Percentiles rank a stretch among this genome's conserved stretches.
These are phyloP conservation scores for Hoplostethus atlanticus DNA, from an alignment of 2,797 vertebrate species.

Conservation along the genomic window DNA sequence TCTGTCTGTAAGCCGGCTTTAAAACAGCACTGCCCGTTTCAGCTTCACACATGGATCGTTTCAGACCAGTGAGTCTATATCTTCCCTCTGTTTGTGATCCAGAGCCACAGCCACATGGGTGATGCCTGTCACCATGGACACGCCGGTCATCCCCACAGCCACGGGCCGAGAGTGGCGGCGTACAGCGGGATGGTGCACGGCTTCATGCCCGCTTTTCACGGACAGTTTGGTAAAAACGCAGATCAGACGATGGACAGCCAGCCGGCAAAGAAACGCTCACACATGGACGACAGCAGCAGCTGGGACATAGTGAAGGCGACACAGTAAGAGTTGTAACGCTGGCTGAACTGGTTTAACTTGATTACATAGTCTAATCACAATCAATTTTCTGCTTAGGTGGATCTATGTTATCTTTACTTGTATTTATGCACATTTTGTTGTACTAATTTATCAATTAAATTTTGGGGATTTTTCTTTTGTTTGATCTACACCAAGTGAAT, in stretches of 20 bases:
- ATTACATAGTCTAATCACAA: too few species aligned
- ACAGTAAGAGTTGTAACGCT: constrained; percentile 86
- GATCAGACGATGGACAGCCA: constrained; percentile 77
- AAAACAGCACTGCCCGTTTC: too few species aligned
- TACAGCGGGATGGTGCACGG: constrained; percentile 64
- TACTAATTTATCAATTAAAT: too few species aligned
- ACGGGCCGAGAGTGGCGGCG: constrained; percentile 74
- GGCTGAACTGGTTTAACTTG: not conserved
- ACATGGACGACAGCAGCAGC: constrained; percentile 89
- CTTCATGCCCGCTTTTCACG: constrained; percentile 72
- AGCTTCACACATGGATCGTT: not conserved
- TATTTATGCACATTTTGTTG: too few species aligned
- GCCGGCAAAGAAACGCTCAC: constrained; percentile 82
- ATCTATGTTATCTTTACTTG: too few species aligned
- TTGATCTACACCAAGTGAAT: too few species aligned
- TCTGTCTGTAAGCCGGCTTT: too few species aligned
- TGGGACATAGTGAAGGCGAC: constrained; percentile 97
- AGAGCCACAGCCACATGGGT: constrained; percentile 75
- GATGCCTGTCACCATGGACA: constrained; percentile 79
- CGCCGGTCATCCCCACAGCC: constrained; percentile 75
- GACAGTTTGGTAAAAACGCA: constrained; percentile 61
- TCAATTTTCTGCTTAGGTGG: too few species aligned
- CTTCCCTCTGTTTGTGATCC: constrained; percentile 25
- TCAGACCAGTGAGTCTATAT: not conserved
- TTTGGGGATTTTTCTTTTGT: too few species aligned